phyloP scores from a whole-genome alignment of 2,888 invertebrate genomes.

The Julus scandinavius region DNA sequence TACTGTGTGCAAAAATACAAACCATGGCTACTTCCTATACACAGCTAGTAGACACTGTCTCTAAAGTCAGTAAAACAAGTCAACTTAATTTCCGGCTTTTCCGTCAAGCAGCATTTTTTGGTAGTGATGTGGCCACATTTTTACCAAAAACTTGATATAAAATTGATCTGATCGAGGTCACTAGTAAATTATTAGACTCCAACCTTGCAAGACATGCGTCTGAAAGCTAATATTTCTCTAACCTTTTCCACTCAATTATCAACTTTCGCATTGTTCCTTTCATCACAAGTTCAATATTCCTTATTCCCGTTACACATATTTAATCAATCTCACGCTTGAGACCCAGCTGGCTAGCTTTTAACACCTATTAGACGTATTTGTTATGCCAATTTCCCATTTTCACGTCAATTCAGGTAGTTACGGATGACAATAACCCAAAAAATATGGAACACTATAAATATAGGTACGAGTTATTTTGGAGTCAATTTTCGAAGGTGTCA shows the following conservation, averaged over 20 bases:
- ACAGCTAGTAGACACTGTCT: no score
- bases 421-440: constrained; percentile 42
- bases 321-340: neutral
- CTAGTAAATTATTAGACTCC: neutral
- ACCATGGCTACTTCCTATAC: no score
- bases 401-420: constrained; percentile 35
- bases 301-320: neutral
- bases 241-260: constrained; percentile 35
- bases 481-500: constrained; percentile 17
- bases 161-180: constrained; percentile 34
- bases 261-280: constrained; percentile 35
- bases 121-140: no score
- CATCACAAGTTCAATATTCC: constrained; percentile 24
- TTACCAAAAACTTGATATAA: neutral
- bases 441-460: constrained; percentile 28
- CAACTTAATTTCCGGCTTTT: no score
- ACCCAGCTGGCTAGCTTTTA: neutral
- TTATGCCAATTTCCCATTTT: constrained; percentile 13
- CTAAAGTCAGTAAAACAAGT: no score
- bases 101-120: neutral
- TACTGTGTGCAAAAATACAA: no score
- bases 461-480: neutral
- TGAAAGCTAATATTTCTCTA: constrained; percentile 37
- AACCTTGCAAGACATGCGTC: neutral
- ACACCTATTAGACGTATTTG: constrained; percentile 9